A percentile compares a stretch with the other conserved stretches of the same genome.
phyloP scores from a whole-genome alignment of 1,140 invertebrate species.

The Laupala kohalensis region DNA sequence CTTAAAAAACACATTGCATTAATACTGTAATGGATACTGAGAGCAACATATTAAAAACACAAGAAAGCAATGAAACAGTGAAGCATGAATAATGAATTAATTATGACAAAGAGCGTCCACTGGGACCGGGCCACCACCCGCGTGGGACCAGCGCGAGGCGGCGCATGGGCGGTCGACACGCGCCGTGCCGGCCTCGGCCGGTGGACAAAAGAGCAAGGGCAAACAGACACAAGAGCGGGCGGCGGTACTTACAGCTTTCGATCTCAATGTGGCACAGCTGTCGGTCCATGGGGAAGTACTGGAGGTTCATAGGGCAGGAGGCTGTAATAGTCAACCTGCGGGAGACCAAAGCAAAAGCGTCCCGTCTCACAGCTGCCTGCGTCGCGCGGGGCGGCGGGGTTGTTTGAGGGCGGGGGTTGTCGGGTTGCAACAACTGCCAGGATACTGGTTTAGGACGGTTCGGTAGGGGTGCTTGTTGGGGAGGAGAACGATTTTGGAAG shows the following conservation, averaged over 20 bases:
- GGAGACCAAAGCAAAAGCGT: neutral
- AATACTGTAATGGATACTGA: neutral
- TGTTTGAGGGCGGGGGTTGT: too few relatives aligned
- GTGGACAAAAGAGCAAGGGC: neutral
- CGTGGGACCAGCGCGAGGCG: neutral
- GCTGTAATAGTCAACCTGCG: slow-evolving; percentile 89
- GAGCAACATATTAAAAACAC: neutral
- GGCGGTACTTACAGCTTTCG: slow-evolving; percentile 85
- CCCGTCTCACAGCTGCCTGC: neutral
- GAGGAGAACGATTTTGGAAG: too few relatives aligned
- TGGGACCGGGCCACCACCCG: neutral
- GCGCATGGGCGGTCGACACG: too few relatives aligned
- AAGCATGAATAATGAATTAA: neutral
- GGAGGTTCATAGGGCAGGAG: slow-evolving; percentile 94
- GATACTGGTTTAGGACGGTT: too few relatives aligned
- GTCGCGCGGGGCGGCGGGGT: too few relatives aligned
- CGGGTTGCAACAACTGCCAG: too few relatives aligned
- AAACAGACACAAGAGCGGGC: neutral
- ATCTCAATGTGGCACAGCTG: slow-evolving; percentile 95
- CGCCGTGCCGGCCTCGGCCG: too few relatives aligned
- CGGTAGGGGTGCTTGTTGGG: too few relatives aligned
- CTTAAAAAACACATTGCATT: neutral
- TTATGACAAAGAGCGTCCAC: neutral
- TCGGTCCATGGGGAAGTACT: slow-evolving; percentile 95
- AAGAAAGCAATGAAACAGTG: neutral